Percentiles rank a stretch among this genome's conserved stretches.
These are phyloP conservation scores for Mesembrinibis cayennensis DNA, from an alignment of 2,113 vertebrate species.

Conservation along the genomic window DNA sequence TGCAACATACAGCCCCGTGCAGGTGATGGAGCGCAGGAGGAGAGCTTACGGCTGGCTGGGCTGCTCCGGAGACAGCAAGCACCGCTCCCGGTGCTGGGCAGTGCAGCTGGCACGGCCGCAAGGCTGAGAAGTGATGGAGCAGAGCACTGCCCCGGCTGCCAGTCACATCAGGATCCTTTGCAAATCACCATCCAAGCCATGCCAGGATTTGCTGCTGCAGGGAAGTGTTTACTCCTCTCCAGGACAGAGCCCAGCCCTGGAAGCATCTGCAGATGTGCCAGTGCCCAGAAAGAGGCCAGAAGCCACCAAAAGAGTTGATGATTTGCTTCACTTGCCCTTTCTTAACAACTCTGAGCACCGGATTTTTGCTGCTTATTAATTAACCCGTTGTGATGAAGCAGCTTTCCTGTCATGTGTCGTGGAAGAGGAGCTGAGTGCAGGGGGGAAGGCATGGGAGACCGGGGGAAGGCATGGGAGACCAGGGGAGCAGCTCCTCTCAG, in stretches of 20 bases:
- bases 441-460: neutral
- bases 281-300: neutral
- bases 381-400: neutral
- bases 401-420: neutral
- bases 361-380: conserved; percentile 21
- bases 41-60: neutral
- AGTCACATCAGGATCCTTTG: neutral
- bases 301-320: neutral
- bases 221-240: neutral
- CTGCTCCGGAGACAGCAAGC: neutral
- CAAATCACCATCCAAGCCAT: neutral
- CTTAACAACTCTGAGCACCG: neutral
- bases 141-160: neutral
- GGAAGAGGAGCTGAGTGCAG: neutral
- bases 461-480: conserved; percentile 1
- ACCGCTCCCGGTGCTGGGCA: accelerated
- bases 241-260: neutral
- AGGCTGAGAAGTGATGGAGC: neutral
- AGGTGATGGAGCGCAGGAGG: accelerated
- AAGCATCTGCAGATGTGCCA: neutral
- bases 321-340: neutral
- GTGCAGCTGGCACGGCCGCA: neutral
- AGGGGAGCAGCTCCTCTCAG: conserved; percentile 29
- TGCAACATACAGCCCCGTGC: accelerated
- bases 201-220: neutral